Percentiles rank a stretch among this genome's conserved stretches.
Conservation (phyloP, 2,113 vertebrate species). For the Rafetus swinhoei region DNA sequence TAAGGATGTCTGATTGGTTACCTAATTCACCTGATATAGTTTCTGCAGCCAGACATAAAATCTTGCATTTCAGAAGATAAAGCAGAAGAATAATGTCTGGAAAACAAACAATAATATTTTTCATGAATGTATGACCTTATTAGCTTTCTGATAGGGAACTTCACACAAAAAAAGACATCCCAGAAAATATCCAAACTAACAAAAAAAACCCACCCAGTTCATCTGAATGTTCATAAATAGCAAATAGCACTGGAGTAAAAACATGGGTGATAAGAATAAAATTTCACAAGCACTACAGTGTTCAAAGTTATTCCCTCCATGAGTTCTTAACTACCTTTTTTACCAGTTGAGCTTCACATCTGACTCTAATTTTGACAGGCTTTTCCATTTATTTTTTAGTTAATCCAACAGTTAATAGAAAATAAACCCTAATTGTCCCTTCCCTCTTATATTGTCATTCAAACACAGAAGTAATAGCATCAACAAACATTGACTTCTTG, state of each 20-base stretch:
- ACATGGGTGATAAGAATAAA: background rate
- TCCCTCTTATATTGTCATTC: background rate
- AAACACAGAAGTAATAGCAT: slow-evolving; percentile 17
- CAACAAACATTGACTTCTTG: background rate
- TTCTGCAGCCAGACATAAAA: background rate
- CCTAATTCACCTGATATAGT: background rate
- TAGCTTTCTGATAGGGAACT: background rate
- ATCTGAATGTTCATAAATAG: background rate
- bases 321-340: background rate
- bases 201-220: background rate
- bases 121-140: background rate
- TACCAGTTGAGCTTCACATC: background rate
- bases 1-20: background rate
- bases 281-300: background rate
- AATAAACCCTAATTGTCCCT: background rate
- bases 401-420: background rate
- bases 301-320: background rate
- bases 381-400: slow-evolving; percentile 15
- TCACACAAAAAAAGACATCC: background rate
- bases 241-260: background rate
- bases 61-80: background rate
- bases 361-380: background rate
- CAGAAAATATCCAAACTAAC: background rate
- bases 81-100: background rate
- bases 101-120: slow-evolving; percentile 4